Evolutionary conservation across 2,797 vertebrate genomes (phyloP).

Genomic region (Lates japonicus): DNA sequence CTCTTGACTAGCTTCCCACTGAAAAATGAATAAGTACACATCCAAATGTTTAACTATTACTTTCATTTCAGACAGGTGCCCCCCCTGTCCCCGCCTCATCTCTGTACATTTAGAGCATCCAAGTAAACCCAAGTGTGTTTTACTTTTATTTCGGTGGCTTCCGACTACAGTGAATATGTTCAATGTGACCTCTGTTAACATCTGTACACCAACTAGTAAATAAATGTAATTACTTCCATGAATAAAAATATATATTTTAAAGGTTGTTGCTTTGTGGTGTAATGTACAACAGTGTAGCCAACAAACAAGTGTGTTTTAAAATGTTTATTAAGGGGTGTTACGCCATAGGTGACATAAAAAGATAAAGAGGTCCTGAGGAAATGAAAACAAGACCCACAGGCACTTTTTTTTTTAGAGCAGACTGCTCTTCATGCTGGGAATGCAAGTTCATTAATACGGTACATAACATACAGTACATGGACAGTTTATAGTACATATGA

Average conservation of each 20-base stretch:
- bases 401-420: conserved; percentile 75
- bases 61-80: neutral
- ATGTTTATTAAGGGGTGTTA: conserved; percentile 70
- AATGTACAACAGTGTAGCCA: neutral
- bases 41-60: neutral
- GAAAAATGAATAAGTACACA: neutral
- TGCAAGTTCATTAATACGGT: conserved; percentile 49
- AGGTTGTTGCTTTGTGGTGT: neutral
- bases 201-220: conserved; percentile 18
- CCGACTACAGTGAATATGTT: neutral
- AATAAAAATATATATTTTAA: conserved; percentile 57
- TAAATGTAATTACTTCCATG: conserved; percentile 37
- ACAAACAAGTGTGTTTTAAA: conserved; percentile 35
- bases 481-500: conserved; percentile 31
- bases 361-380: conserved; percentile 58
- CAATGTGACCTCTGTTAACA: neutral
- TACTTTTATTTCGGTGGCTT: neutral
- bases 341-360: conserved; percentile 53
- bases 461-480: conserved; percentile 63
- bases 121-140: neutral
- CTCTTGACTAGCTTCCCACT: neutral
- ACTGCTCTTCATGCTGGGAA: conserved; percentile 63
- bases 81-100: neutral
- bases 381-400: conserved; percentile 74
- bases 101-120: neutral